Evolutionary conservation across 1,140 invertebrate species (phyloP).

Genomic region (Papilio machaon): DNA sequence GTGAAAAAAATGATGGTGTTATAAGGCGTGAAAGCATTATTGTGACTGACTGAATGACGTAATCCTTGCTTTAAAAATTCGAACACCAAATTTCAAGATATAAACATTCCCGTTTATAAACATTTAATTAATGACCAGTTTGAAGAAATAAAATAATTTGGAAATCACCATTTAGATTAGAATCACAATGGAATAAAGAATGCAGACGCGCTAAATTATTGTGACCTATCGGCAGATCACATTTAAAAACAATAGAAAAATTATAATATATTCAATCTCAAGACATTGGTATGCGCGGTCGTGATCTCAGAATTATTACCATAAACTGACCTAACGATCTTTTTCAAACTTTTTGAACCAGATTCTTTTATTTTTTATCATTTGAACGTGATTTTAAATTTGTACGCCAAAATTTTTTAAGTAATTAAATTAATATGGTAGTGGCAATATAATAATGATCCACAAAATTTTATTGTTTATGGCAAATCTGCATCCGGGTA

Average conservation of each 20-base stretch:
- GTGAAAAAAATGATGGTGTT: background rate
- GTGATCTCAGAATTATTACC: conserved; percentile 56
- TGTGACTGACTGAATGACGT: background rate
- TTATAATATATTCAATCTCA: conserved; percentile 48
- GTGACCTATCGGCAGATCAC: conserved; percentile 35
- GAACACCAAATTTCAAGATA: background rate
- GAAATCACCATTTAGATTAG: conserved; percentile 4
- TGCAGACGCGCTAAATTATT: conserved; percentile 2
- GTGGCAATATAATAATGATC: conserved; percentile 38
- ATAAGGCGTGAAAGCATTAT: background rate
- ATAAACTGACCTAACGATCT: conserved; percentile 50
- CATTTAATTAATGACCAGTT: conserved; percentile 3
- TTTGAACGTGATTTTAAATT: conserved; percentile 49
- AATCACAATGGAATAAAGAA: conserved; percentile 11
- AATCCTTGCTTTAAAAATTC: background rate
- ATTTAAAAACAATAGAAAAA: conserved; percentile 42
- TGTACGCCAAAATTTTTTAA: conserved; percentile 44
- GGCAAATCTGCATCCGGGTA: conserved; percentile 28
- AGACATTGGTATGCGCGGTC: conserved; percentile 52
- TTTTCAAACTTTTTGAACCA: conserved; percentile 37
- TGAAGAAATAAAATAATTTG: background rate
- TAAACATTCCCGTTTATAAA: background rate
- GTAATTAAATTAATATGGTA: conserved; percentile 39
- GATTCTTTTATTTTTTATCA: conserved; percentile 45
- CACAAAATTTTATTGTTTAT: conserved; percentile 28